phyloP scores from a whole-genome alignment of 35 echinoderm and acorn worm genomes.

The Ophiothrix spiculata region DNA sequence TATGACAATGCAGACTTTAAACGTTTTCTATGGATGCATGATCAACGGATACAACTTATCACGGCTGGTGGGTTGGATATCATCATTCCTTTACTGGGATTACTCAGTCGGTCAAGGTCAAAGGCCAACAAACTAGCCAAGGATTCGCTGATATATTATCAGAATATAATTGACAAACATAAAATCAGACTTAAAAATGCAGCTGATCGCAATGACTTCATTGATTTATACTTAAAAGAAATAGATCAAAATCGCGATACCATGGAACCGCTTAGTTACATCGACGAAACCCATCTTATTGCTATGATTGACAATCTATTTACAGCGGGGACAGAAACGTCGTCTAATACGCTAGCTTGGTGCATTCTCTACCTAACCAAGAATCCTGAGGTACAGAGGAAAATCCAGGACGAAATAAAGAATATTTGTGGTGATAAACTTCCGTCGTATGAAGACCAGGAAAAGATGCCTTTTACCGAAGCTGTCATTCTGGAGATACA shows the following conservation, averaged over 20 bases:
- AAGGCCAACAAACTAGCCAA: neutral
- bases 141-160: neutral
- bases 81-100: neutral
- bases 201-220: neutral
- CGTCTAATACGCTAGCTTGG: neutral
- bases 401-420: neutral
- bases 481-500: neutral
- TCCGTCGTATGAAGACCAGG: neutral
- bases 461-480: neutral
- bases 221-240: conserved; percentile 4
- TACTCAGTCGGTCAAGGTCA: neutral
- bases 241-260: neutral
- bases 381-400: neutral
- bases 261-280: neutral
- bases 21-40: neutral
- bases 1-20: conserved; percentile 5
- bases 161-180: neutral
- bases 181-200: neutral
- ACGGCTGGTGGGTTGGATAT: neutral
- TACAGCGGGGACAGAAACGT: neutral
- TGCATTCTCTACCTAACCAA: neutral
- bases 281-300: neutral
- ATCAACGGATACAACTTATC: neutral
- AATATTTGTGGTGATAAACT: neutral
- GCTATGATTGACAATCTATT: neutral